A percentile compares a stretch with the other conserved stretches of the same genome.
Conservation (phyloP, 2,113 vertebrate genomes). For the Galbula dea region DNA sequence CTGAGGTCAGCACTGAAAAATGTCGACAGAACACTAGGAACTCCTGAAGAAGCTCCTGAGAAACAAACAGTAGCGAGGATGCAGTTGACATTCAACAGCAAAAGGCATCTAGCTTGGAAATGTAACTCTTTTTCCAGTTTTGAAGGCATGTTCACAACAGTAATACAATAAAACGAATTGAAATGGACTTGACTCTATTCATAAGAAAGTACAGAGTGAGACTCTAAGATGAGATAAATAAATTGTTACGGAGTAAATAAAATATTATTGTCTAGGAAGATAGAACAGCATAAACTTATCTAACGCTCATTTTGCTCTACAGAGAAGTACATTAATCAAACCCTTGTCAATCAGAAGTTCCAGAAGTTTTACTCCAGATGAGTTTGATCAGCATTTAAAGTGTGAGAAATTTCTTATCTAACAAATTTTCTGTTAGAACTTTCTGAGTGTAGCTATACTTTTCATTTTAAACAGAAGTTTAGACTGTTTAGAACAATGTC, state of each 20-base stretch:
- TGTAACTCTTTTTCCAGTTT: neutral
- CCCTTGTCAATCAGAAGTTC: neutral
- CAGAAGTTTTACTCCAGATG: neutral
- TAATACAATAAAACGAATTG: neutral
- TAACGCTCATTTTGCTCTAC: neutral
- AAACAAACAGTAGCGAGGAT: neutral
- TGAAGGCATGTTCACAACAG: neutral
- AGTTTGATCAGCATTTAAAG: neutral
- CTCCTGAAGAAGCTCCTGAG: neutral
- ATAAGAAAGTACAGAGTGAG: neutral
- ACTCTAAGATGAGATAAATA: neutral
- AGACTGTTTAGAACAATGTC: neutral
- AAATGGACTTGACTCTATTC: neutral
- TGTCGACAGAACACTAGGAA: neutral
- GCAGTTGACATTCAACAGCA: neutral
- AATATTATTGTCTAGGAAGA: neutral
- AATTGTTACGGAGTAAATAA: neutral
- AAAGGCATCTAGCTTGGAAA: neutral
- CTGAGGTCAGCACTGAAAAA: neutral
- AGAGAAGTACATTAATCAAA: neutral
- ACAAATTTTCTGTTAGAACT: neutral
- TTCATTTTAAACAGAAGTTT: neutral
- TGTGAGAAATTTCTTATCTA: neutral
- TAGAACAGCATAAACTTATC: neutral
- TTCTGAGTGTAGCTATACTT: neutral